These are phyloP conservation scores for Morpho deidamia DNA, from an alignment of 2,888 invertebrate species.

Conservation along the genomic window DNA sequence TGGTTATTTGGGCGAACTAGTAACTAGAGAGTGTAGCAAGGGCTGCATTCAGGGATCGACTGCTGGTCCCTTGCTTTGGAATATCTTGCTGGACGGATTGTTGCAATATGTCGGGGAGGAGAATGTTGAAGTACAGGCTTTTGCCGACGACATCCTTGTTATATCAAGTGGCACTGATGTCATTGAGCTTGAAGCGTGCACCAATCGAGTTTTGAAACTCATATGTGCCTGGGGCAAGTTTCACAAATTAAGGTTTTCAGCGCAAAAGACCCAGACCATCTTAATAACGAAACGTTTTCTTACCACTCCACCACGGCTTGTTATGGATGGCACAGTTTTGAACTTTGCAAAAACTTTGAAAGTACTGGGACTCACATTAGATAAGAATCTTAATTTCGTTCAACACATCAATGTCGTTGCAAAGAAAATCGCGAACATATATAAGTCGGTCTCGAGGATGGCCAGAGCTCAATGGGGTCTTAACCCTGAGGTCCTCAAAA, in stretches of 20 bases:
- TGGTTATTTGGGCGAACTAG: not conserved
- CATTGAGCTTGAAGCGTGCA: not conserved
- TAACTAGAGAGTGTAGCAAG: not conserved
- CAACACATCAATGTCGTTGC: not conserved
- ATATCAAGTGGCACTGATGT: not conserved
- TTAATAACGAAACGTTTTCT: slow-evolving; percentile 1
- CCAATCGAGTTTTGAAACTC: slow-evolving; percentile 10
- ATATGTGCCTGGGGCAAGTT: not conserved
- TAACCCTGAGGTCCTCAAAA: not conserved
- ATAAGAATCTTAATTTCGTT: not conserved
- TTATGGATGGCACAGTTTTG: not conserved
- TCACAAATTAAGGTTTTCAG: not conserved
- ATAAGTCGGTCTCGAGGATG: not conserved
- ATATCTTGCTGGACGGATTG: not conserved
- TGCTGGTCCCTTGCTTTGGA: slow-evolving; percentile 1
- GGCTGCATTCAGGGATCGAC: slow-evolving; percentile 2
- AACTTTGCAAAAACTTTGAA: not conserved
- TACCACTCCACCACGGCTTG: not conserved
- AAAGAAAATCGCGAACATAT: not conserved
- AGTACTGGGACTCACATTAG: not conserved
- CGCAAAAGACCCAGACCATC: not conserved
- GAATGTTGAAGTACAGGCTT: not conserved
- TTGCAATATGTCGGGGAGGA: not conserved
- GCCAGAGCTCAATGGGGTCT: not conserved
- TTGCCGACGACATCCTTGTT: not conserved